Evolutionary conservation across 2,888 invertebrate species (phyloP).

Genomic region (Dasysyrphus albostriatus): DNA sequence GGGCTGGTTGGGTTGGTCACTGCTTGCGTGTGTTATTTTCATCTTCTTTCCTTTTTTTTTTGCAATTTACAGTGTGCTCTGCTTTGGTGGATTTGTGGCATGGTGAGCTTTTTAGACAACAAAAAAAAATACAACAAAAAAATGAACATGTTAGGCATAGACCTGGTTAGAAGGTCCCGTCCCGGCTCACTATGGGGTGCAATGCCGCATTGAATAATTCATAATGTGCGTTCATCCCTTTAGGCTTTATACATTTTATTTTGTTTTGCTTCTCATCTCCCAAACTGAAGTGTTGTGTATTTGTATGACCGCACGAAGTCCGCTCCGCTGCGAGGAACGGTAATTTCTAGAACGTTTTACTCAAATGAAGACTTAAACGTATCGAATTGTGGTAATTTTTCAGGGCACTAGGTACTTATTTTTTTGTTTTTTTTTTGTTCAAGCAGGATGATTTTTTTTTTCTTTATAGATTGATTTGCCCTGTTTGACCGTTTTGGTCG

Average conservation of each 20-base stretch:
- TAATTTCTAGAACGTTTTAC: slow-evolving; percentile 72
- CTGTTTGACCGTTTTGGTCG: slow-evolving; percentile 60
- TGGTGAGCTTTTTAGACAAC: slow-evolving; percentile 25
- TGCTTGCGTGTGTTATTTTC: slow-evolving; percentile 71
- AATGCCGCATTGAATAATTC: slow-evolving; percentile 76
- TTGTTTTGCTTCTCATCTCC: slow-evolving; percentile 40
- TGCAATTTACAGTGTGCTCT: slow-evolving; percentile 51
- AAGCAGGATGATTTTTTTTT: not conserved
- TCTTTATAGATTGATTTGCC: slow-evolving; percentile 67
- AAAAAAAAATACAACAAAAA: slow-evolving; percentile 1
- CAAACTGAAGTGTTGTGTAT: slow-evolving; percentile 19
- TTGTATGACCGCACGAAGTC: slow-evolving; percentile 1
- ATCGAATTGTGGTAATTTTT: slow-evolving; percentile 75
- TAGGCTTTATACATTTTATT: slow-evolving; percentile 46
- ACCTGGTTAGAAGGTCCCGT: slow-evolving; percentile 65
- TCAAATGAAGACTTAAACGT: slow-evolving; percentile 75
- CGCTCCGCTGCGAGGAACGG: slow-evolving; percentile 46
- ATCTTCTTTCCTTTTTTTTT: slow-evolving; percentile 46
- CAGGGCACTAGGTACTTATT: slow-evolving; percentile 46
- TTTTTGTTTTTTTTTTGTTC: slow-evolving; percentile 18
- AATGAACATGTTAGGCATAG: slow-evolving; percentile 25
- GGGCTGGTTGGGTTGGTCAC: slow-evolving; percentile 49
- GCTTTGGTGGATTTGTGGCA: slow-evolving; percentile 35
- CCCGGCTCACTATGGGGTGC: slow-evolving; percentile 66
- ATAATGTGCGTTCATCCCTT: slow-evolving; percentile 76